Percentiles rank a stretch among this genome's conserved stretches.
Conservation (phyloP, 2,888 invertebrate genomes). For the Agriopis aurantiaria region DNA sequence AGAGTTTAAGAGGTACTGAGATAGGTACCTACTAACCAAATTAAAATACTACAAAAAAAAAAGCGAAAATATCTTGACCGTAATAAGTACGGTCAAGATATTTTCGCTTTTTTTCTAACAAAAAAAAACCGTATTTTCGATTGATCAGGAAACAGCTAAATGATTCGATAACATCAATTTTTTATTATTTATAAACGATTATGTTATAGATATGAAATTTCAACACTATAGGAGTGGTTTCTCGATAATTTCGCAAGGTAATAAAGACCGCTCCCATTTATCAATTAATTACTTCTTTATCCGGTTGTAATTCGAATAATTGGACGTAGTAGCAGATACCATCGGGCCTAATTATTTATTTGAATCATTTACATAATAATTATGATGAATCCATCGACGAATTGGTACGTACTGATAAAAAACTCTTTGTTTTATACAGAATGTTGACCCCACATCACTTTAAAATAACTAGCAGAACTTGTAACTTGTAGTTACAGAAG, state of each 20-base stretch:
- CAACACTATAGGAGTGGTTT: slow-evolving; percentile 12
- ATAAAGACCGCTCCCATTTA: slow-evolving; percentile 21
- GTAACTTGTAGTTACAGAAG: not conserved
- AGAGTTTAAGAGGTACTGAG: not conserved
- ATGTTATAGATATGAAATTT: slow-evolving; percentile 4
- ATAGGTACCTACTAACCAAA: not conserved
- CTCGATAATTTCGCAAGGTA: slow-evolving; percentile 17
- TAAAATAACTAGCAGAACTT: not conserved
- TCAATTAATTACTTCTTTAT: slow-evolving; percentile 21
- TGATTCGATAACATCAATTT: not conserved
- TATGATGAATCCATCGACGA: slow-evolving; percentile 7
- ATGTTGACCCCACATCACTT: not conserved
- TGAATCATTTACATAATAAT: slow-evolving; percentile 9
- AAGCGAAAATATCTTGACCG: too few relatives aligned
- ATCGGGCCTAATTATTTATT: slow-evolving; percentile 16
- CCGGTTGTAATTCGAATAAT: slow-evolving; percentile 20
- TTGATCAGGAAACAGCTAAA: not conserved
- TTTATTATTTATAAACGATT: not conserved
- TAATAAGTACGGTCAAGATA: too few relatives aligned
- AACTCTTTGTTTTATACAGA: slow-evolving; percentile 5
- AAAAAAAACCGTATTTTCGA: too few relatives aligned
- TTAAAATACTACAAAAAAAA: too few relatives aligned
- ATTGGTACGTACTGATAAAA: slow-evolving; percentile 4
- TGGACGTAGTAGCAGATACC: slow-evolving; percentile 11
- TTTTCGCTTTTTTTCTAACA: too few relatives aligned